A percentile compares a stretch with the other conserved stretches of the same genome.
These are phyloP conservation scores for Netelia fuscicornis DNA, from an alignment of 2,888 invertebrate genomes.

Conservation along the genomic window DNA sequence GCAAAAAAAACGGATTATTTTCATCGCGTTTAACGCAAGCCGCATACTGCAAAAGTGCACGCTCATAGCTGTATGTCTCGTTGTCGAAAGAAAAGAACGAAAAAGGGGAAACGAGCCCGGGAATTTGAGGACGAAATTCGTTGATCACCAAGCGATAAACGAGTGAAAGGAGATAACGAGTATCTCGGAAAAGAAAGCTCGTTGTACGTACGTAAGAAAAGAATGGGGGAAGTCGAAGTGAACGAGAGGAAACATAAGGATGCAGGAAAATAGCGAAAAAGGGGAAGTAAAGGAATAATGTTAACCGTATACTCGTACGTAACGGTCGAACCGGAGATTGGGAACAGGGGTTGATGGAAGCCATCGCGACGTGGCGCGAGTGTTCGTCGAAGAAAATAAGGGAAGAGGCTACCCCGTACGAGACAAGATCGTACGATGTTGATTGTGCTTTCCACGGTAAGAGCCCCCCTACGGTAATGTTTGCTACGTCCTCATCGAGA, in stretches of 20 bases:
- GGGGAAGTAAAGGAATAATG: constrained; percentile 52
- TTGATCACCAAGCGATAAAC: constrained; percentile 39
- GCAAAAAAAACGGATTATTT: constrained; percentile 14
- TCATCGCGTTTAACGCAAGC: constrained; percentile 9
- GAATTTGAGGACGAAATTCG: constrained; percentile 25
- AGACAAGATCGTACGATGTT: constrained; percentile 49
- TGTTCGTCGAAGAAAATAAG: constrained; percentile 29
- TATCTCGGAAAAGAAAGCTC: constrained; percentile 21
- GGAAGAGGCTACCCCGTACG: constrained; percentile 4
- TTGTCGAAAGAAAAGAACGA: constrained; percentile 30
- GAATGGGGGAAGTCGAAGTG: constrained; percentile 30
- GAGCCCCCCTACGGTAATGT: constrained; percentile 38
- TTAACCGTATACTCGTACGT: constrained; percentile 50
- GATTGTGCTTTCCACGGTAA: constrained; percentile 55
- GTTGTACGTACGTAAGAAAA: constrained; percentile 24
- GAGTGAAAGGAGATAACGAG: constrained; percentile 2
- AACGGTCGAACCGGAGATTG: constrained; percentile 49
- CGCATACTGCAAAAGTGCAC: not conserved
- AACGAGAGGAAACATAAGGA: constrained; percentile 27
- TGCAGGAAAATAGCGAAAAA: constrained; percentile 25
- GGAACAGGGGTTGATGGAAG: constrained; percentile 60
- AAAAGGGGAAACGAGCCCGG: constrained; percentile 28
- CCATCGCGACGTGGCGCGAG: constrained; percentile 22
- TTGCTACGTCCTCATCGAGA: constrained; percentile 44
- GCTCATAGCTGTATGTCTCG: constrained; percentile 24